Conservation (phyloP, 2,888 invertebrate species). For the Halocaridina rubra region DNA sequence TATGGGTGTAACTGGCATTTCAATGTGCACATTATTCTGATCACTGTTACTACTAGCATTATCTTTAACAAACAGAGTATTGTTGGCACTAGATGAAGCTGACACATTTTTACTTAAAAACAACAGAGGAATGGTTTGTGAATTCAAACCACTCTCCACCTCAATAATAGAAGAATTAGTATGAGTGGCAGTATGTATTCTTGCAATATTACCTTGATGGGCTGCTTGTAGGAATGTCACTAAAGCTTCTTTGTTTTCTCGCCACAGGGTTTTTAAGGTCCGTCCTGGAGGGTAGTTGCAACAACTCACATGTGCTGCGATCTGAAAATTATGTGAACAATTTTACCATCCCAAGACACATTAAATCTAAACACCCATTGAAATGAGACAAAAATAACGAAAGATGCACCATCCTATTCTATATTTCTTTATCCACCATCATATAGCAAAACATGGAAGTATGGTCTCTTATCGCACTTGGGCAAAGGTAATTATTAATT, state of each 20-base stretch:
- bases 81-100: too few species aligned
- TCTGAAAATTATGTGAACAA: slow-evolving; percentile 65
- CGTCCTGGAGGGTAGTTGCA: slow-evolving; percentile 82
- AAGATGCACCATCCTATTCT: too few species aligned
- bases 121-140: background rate
- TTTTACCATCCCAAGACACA: background rate
- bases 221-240: slow-evolving; percentile 64
- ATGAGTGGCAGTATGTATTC: background rate
- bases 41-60: too few species aligned
- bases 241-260: slow-evolving; percentile 72
- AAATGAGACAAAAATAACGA: too few species aligned
- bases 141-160: background rate
- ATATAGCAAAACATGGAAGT: too few species aligned
- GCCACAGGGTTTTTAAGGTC: slow-evolving; percentile 80
- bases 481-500: too few species aligned
- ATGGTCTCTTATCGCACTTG: too few species aligned
- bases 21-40: too few species aligned
- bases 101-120: background rate
- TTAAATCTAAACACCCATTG: background rate
- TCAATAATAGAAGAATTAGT: background rate
- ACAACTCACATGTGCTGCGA: slow-evolving; percentile 81
- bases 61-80: too few species aligned
- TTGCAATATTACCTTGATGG: slow-evolving; percentile 61
- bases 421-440: too few species aligned
- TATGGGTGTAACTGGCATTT: too few species aligned